These are phyloP conservation scores for Parnassius glacialis DNA, from an alignment of 2,888 invertebrate genomes.

Conservation along the genomic window DNA sequence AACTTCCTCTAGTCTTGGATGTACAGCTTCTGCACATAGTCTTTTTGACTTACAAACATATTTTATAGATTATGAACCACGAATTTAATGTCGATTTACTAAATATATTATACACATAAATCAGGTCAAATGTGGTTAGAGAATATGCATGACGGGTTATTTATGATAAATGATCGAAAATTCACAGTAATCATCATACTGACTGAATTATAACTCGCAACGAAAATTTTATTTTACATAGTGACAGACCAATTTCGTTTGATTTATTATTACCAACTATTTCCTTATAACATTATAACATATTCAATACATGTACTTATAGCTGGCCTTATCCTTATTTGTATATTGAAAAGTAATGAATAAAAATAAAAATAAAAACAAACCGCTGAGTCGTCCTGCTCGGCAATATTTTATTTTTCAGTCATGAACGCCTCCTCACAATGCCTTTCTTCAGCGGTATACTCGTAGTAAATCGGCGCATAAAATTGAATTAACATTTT, in stretches of 20 bases:
- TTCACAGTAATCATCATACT: conserved; percentile 21
- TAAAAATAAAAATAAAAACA: neutral
- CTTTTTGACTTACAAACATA: neutral
- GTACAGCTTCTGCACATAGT: neutral
- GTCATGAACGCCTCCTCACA: too few relatives aligned
- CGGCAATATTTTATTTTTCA: too few relatives aligned
- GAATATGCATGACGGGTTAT: conserved; percentile 17
- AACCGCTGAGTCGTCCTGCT: too few relatives aligned
- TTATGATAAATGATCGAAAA: conserved; percentile 23
- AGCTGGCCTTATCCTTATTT: neutral
- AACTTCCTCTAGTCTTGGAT: neutral
- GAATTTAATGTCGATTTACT: too few relatives aligned
- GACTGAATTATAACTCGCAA: conserved; percentile 14
- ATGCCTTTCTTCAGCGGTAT: too few relatives aligned
- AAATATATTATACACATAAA: too few relatives aligned
- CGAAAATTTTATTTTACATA: conserved; percentile 28
- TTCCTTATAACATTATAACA: neutral
- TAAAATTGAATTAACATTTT: too few relatives aligned
- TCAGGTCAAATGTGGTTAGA: conserved; percentile 6
- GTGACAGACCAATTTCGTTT: conserved; percentile 50
- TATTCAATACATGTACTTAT: neutral
- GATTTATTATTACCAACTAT: conserved; percentile 44
- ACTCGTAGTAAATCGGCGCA: too few relatives aligned
- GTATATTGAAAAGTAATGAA: neutral
- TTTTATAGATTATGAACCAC: conserved; percentile 3